Evolutionary conservation across 2,113 vertebrate genomes (phyloP), one percentile per base, ranked within the genome.

Genomic region (Panurus biarmicus): DNA sequence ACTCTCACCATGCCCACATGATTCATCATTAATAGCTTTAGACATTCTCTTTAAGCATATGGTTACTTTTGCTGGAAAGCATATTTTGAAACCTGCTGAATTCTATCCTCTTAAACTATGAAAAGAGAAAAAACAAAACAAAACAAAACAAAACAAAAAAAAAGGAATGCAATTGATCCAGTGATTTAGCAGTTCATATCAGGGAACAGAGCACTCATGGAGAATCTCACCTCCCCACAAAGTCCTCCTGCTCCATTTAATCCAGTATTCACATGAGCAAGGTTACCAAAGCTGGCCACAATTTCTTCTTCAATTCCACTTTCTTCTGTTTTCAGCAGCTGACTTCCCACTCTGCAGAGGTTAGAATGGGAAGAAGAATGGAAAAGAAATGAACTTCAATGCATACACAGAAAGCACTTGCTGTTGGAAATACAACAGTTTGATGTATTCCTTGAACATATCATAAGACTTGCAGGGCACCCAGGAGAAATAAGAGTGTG

Each of bases 151-250:
- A 48, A 67, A 72, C 23, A 70, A 26, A 67, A 48, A 35, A 14
- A 69, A 31, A 5, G 17, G 73, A 20, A 80, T 85, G 72, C 24
- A 64, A 85, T 6, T 66, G 65, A 96, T 89, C 76, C 83, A 75
- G 61, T 83, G 62, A 47, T 83, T 95, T 84, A 87, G 74, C 50
- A 79, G 74, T 64, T 92, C 18, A 5, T 31, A 64, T 62, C 42
- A 76, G 38, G 60, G 53, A 48, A 88, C 89, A 93, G 44, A 83
- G 38, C 16, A n/a, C 13, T 76, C 14, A 12, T 18, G 21, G 17
- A 61, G 58, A 75, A 83, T 61, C 97, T 97, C 96, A 99, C 99
- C 98, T 98, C 97, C 96, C 96, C 96, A 77, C 53, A 40, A 95
- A 92, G 69, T 70, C 79, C 95, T 61, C 78, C 36, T 82, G 88